A percentile compares a stretch with the other conserved stretches of the same genome.
phyloP scores from a whole-genome alignment of 1,140 invertebrate genomes.

The Drosophila melanica region DNA sequence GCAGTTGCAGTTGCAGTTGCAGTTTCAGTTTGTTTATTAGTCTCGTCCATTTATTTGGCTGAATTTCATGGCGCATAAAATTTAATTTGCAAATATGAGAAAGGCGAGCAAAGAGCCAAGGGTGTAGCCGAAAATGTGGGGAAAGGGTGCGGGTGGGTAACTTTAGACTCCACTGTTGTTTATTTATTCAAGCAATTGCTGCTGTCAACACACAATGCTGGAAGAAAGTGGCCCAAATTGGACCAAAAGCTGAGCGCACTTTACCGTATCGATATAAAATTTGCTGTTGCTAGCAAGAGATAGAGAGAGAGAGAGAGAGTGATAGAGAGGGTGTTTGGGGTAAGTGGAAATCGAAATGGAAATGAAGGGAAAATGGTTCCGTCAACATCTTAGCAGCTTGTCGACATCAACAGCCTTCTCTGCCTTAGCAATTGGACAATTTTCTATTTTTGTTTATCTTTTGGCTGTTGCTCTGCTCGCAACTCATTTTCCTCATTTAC shows the following conservation, averaged over 20 bases:
- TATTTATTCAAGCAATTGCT: constrained; percentile 79
- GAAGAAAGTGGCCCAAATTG: constrained; percentile 46
- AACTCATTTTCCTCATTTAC: constrained; percentile 74
- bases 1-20: constrained; percentile 16
- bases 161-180: constrained; percentile 33
- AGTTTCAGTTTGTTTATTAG: constrained; percentile 44
- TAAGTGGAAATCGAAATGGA: constrained; percentile 59
- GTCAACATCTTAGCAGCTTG: constrained; percentile 48
- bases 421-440: constrained; percentile 68
- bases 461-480: constrained; percentile 50
- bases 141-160: background rate
- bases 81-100: constrained; percentile 64
- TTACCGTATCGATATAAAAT: constrained; percentile 30
- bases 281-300: constrained; percentile 1
- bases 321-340: background rate
- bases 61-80: constrained; percentile 49
- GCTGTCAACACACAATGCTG: constrained; percentile 60
- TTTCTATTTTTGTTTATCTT: constrained; percentile 73
- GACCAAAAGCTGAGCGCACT: constrained; percentile 51
- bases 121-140: background rate
- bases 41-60: constrained; percentile 31
- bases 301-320: background rate
- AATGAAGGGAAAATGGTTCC: constrained; percentile 29
- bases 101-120: background rate
- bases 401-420: background rate